A percentile compares a stretch with the other conserved stretches of the same genome.
phyloP scores from a whole-genome alignment of 1,140 invertebrate species.

The Geopemphigus sp. region DNA sequence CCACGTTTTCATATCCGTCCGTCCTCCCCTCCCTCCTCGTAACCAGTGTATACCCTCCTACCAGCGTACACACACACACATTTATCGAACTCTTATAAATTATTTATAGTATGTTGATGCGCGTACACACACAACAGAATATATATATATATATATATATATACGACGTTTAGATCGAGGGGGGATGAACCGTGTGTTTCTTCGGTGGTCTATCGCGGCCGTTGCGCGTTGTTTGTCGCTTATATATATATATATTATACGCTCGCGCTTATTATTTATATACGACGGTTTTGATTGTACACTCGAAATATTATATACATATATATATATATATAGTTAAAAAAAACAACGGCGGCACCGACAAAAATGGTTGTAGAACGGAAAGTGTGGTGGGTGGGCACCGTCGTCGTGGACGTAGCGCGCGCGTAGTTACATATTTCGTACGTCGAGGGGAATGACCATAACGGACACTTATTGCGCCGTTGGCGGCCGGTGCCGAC shows the following conservation, averaged over 20 bases:
- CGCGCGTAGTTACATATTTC: neutral
- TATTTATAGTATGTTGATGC: slow-evolving; percentile 38
- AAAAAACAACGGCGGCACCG: too few species aligned
- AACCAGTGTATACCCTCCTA: too few species aligned
- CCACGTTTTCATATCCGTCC: too few species aligned
- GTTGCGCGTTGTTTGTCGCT: too few species aligned
- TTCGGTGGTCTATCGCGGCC: neutral
- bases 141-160: too few species aligned
- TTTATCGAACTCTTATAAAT: slow-evolving; percentile 32
- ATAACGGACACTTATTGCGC: slow-evolving; percentile 32
- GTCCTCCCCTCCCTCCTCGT: too few species aligned
- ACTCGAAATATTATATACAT: neutral
- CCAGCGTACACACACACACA: neutral
- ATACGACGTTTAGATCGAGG: slow-evolving; percentile 6
- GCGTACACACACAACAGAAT: too few species aligned
- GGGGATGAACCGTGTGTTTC: slow-evolving; percentile 5
- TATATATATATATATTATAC: slow-evolving; percentile 4
- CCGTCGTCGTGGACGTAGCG: too few species aligned
- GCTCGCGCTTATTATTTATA: too few species aligned
- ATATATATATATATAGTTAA: too few species aligned
- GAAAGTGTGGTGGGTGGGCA: too few species aligned
- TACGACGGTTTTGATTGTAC: neutral
- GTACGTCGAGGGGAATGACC: neutral
- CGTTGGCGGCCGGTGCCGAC: too few species aligned
- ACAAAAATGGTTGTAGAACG: slow-evolving; percentile 27